Conservation (phyloP, 2,797 vertebrate genomes). For the Oryzias sinensis region DNA sequence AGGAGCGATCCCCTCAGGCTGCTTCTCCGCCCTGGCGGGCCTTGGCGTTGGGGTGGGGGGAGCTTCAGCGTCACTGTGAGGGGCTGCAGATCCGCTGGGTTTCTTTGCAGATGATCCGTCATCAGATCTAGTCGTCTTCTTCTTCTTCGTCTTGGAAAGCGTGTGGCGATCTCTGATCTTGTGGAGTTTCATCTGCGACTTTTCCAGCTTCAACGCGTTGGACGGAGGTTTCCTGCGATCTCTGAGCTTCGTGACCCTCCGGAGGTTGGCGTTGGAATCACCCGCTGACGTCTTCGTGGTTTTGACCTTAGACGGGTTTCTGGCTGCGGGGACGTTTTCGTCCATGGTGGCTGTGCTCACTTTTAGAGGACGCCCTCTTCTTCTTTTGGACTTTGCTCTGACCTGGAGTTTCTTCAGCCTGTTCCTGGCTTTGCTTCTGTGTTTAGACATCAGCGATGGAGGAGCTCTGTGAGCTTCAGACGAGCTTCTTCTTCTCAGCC, state of each 20-base stretch:
- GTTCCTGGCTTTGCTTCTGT: constrained; percentile 18
- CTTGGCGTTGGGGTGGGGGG: too few relatives aligned
- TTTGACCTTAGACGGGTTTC: neutral
- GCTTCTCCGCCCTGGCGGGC: too few relatives aligned
- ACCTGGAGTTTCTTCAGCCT: constrained; percentile 38
- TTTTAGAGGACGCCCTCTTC: constrained; percentile 41
- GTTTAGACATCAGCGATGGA: constrained; percentile 15
- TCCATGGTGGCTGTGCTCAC: constrained; percentile 9
- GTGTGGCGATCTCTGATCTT: neutral
- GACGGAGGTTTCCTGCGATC: constrained; percentile 7
- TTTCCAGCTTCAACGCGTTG: constrained; percentile 6
- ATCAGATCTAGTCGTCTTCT: neutral
- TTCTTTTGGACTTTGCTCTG: constrained; percentile 14
- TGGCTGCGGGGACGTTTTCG: constrained; percentile 24
- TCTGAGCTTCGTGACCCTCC: neutral
- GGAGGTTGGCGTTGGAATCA: neutral
- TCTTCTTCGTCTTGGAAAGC: constrained; percentile 18
- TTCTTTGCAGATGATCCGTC: neutral
- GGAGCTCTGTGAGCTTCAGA: constrained; percentile 19
- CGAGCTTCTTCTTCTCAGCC: constrained; percentile 17
- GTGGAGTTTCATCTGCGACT: neutral
- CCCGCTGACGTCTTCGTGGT: neutral
- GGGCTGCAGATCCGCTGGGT: neutral
- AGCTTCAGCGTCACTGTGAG: constrained; percentile 2
- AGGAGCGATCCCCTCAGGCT: too few relatives aligned